Base-by-base conservation (phyloP, 2,113 vertebrate species). In the Probosciger aterrimus region DNA sequence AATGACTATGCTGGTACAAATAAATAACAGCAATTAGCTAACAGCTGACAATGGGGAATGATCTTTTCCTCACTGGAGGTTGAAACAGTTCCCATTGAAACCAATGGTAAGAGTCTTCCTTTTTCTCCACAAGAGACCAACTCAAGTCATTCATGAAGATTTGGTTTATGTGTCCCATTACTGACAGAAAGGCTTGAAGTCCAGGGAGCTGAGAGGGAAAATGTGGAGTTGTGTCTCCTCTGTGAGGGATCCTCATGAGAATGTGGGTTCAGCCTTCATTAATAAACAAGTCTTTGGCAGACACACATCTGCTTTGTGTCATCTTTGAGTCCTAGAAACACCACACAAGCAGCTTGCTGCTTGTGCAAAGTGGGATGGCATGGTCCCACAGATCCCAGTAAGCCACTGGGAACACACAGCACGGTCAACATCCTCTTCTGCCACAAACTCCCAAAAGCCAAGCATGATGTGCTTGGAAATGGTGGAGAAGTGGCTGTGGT, bases 251-350 rank as follows among this genome's bases (percentile, higher is more conserved):
- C 18, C 4, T 9, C 30, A 18, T 5, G 55, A 63, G 35, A 50
- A 23, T 8, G 3, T 14, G 53, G 33, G 14, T 41, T 70, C 57
- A 69, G 3, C 15, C 28, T 64, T 75, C 20, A 4, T 75, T 12
- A 39, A 52, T 59, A 31, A 69, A 52, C 14, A 64, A 11, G 23
- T 22, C 33, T 18, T 20, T 35, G 70, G 28, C 20, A 52, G 22
- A 70, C 17, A 30, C 18, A 23, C 0, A 1, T 46, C 52, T 53
- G 14, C 50, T 62, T 74, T 1, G 0, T 49, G n/a, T 20, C 30
- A 20, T 53, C n/a, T 59, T n/a, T 59, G 55, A 9, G 79, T 24
- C 37, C 44, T 20, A 12, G 31, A 37, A 31, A 44, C 10, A 9
- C 20, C 10, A 9, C 10, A 4, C 37, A 18, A 39, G 13, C 3